These are phyloP conservation scores for Zhuqinia jingwanae DNA, from an alignment of 2,888 invertebrate genomes.

Conservation along the genomic window DNA sequence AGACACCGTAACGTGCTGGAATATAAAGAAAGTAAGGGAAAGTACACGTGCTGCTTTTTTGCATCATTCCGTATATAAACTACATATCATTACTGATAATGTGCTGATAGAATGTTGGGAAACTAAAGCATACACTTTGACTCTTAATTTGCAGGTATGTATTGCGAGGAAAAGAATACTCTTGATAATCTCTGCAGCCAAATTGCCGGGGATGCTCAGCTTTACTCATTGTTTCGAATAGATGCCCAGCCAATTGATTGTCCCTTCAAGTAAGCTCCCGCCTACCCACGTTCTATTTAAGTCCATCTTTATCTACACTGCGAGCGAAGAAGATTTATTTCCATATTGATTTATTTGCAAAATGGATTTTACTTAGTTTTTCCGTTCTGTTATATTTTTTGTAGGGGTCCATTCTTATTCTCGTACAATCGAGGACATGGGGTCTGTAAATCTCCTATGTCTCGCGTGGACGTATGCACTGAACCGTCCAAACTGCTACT, in stretches of 20 bases:
- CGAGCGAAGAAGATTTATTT: background rate
- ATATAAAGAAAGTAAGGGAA: slow-evolving; percentile 97
- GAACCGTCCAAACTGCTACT: slow-evolving; percentile 90
- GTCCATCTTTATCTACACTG: background rate
- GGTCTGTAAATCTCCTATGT: slow-evolving; percentile 86
- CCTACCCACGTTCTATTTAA: slow-evolving; percentile 5
- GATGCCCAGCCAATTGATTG: slow-evolving; percentile 88
- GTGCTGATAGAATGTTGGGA: too few species aligned
- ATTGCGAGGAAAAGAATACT: slow-evolving; percentile 84
- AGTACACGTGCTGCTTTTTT: background rate
- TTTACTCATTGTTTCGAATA: slow-evolving; percentile 89
- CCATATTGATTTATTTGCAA: slow-evolving; percentile 36
- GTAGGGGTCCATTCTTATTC: slow-evolving; percentile 88
- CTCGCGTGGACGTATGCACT: slow-evolving; percentile 91
- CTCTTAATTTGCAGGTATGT: slow-evolving; percentile 79
- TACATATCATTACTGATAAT: too few species aligned
- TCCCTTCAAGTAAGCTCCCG: slow-evolving; percentile 84
- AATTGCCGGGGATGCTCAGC: slow-evolving; percentile 87
- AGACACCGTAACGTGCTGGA: slow-evolving; percentile 96
- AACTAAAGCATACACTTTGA: background rate
- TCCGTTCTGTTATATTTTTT: background rate
- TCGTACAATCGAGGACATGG: slow-evolving; percentile 88
- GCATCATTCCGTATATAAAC: background rate
- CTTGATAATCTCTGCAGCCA: slow-evolving; percentile 86
- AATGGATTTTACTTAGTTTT: slow-evolving; percentile 3